phyloP scores from a whole-genome alignment of 2,797 vertebrate species.

The Neomorphus geoffroyi region DNA sequence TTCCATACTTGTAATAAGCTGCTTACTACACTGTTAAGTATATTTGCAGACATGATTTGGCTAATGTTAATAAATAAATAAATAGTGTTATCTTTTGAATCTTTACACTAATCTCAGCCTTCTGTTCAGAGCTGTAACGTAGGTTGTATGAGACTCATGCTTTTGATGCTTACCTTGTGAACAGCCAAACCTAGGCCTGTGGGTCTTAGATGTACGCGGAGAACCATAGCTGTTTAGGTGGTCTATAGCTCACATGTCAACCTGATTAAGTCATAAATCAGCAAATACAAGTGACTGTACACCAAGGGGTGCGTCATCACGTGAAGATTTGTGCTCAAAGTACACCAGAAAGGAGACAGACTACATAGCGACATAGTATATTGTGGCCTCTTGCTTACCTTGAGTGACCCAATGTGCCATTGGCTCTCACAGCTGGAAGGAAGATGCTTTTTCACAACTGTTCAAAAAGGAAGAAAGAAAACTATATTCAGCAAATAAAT shows the following conservation, averaged over 20 bases:
- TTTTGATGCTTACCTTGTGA: neutral
- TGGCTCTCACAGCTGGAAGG: neutral
- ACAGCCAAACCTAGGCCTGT: neutral
- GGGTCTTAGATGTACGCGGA: neutral
- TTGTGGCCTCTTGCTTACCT: neutral
- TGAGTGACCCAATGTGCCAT: neutral
- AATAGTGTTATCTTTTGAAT: neutral
- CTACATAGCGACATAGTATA: neutral
- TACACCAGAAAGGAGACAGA: neutral
- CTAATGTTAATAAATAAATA: neutral
- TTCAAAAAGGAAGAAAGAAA: slow-evolving; percentile 36
- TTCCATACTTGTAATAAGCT: neutral
- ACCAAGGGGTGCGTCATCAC: neutral
- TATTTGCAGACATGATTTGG: neutral
- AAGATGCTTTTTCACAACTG: slow-evolving; percentile 21
- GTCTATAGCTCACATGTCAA: accelerated
- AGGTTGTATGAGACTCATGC: neutral
- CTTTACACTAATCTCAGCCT: neutral
- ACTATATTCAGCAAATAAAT: slow-evolving; percentile 55
- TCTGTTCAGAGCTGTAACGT: neutral
- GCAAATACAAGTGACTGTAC: neutral
- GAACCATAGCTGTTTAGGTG: neutral
- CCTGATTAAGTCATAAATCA: neutral
- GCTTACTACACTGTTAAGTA: neutral
- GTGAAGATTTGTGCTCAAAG: neutral